Percentiles rank a stretch among this genome's conserved stretches.
These are phyloP conservation scores for Lingula anatina DNA, from an alignment of 2,888 invertebrate genomes.

Conservation along the genomic window DNA sequence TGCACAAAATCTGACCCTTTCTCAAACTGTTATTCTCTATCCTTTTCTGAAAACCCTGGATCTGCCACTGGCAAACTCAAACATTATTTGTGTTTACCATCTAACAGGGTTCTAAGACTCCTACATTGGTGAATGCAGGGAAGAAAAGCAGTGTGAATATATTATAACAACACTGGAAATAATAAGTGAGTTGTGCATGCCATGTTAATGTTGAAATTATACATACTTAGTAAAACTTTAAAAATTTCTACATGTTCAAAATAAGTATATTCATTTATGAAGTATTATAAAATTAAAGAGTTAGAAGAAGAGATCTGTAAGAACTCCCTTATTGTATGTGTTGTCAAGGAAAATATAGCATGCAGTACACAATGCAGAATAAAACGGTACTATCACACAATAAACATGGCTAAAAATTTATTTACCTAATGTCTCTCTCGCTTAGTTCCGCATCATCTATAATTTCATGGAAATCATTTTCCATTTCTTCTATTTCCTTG, in stretches of 20 bases:
- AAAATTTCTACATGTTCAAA: neutral
- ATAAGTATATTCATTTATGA: neutral
- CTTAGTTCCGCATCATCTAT: slow-evolving; percentile 46
- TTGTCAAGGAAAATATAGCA: neutral
- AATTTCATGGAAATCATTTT: slow-evolving; percentile 36
- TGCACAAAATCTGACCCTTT: too few species aligned
- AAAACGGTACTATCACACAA: neutral
- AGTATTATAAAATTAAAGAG: neutral
- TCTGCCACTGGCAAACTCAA: too few species aligned
- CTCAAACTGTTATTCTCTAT: too few species aligned
- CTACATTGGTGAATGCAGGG: too few species aligned
- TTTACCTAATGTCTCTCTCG: slow-evolving; percentile 44
- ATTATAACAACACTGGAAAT: neutral
- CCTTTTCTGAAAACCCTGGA: too few species aligned
- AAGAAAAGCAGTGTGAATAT: too few species aligned
- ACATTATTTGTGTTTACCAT: too few species aligned
- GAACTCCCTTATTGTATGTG: too few species aligned
- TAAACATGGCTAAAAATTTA: neutral
- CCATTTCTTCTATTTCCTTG: slow-evolving; percentile 44
- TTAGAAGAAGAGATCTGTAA: too few species aligned
- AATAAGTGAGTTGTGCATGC: neutral
- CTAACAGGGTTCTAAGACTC: too few species aligned
- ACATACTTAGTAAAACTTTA: neutral
- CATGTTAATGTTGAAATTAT: neutral
- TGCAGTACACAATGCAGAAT: neutral